Evolutionary conservation across 92 coral and sea anemone genomes (phyloP).

Genomic region (Epizoanthus scotinus): DNA sequence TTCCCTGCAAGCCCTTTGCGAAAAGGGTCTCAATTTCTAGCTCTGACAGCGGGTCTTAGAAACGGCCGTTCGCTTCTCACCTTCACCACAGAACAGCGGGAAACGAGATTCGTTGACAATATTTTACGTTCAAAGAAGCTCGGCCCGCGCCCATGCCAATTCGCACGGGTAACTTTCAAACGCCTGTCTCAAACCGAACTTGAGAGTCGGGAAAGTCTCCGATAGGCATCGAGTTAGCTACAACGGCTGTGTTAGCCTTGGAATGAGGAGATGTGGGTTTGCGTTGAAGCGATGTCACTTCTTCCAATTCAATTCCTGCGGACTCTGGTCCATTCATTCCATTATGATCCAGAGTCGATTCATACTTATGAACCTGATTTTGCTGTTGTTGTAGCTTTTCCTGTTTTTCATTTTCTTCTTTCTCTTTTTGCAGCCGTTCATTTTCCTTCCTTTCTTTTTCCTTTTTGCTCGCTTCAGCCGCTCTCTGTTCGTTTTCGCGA

Average conservation of each 20-base stretch:
- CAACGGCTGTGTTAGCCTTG: constrained; percentile 84
- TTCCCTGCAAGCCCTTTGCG: not conserved
- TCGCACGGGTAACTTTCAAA: constrained; percentile 20
- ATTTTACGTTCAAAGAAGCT: not conserved
- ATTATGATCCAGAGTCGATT: constrained; percentile 80
- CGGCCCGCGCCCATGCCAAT: too few species aligned
- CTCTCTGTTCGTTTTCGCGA: constrained; percentile 98
- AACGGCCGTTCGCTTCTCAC: not conserved
- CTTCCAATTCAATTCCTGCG: constrained; percentile 77
- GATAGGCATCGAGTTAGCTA: constrained; percentile 77
- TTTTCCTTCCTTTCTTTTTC: constrained; percentile 93
- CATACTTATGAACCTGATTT: constrained; percentile 52
- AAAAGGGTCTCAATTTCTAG: not conserved
- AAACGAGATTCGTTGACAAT: not conserved
- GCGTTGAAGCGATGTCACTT: constrained; percentile 51
- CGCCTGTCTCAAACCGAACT: constrained; percentile 85
- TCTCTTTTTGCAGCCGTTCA: constrained; percentile 64
- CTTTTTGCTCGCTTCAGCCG: constrained; percentile 94
- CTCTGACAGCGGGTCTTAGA: not conserved
- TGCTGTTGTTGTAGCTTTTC: constrained; percentile 49
- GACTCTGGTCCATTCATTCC: constrained; percentile 94
- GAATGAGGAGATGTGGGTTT: constrained; percentile 37
- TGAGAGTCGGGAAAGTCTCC: constrained; percentile 67
- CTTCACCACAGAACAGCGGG: not conserved
- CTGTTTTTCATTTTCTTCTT: constrained; percentile 67